A percentile compares a stretch with the other conserved stretches of the same genome.
Evolutionary conservation across 2,888 invertebrate species (phyloP).

Genomic region (Drosophila multiciliata): DNA sequence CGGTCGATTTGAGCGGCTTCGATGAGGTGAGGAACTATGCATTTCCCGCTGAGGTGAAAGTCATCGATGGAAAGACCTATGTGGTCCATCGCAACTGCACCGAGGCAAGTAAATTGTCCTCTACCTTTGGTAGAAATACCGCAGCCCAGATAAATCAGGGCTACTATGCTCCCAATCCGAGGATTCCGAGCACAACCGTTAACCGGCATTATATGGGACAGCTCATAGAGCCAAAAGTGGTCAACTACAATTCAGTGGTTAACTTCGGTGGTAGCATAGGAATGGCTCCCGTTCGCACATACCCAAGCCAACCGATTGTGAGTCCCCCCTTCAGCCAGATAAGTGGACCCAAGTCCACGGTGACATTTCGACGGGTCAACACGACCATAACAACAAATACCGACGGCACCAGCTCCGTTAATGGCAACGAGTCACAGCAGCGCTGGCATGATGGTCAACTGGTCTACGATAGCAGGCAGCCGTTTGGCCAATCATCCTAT

Average conservation of each 20-base stretch:
- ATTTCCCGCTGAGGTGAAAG: slow-evolving; percentile 82
- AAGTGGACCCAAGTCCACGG: slow-evolving; percentile 56
- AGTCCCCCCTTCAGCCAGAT: slow-evolving; percentile 51
- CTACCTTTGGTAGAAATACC: slow-evolving; percentile 46
- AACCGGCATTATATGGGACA: slow-evolving; percentile 72
- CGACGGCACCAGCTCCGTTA: slow-evolving; percentile 77
- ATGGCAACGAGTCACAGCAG: slow-evolving; percentile 78
- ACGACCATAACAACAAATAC: slow-evolving; percentile 76
- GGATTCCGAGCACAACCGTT: slow-evolving; percentile 48
- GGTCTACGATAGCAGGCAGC: slow-evolving; percentile 77
- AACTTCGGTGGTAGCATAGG: slow-evolving; percentile 56
- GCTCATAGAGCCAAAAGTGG: slow-evolving; percentile 77
- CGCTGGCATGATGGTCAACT: slow-evolving; percentile 82
- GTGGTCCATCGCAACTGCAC: slow-evolving; percentile 83
- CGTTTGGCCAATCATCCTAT: slow-evolving; percentile 77
- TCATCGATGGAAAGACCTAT: slow-evolving; percentile 82
- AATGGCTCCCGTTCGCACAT: slow-evolving; percentile 6
- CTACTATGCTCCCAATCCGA: slow-evolving; percentile 21
- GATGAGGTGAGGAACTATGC: slow-evolving; percentile 82
- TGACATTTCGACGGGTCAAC: slow-evolving; percentile 77
- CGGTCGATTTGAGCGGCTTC: slow-evolving; percentile 75
- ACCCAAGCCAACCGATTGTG: slow-evolving; percentile 17
- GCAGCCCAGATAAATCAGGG: slow-evolving; percentile 43
- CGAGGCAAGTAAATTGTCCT: slow-evolving; percentile 70
- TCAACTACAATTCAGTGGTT: slow-evolving; percentile 81